Conservation (phyloP, 2,797 vertebrate genomes). For the Epinephelus malabaricus region DNA sequence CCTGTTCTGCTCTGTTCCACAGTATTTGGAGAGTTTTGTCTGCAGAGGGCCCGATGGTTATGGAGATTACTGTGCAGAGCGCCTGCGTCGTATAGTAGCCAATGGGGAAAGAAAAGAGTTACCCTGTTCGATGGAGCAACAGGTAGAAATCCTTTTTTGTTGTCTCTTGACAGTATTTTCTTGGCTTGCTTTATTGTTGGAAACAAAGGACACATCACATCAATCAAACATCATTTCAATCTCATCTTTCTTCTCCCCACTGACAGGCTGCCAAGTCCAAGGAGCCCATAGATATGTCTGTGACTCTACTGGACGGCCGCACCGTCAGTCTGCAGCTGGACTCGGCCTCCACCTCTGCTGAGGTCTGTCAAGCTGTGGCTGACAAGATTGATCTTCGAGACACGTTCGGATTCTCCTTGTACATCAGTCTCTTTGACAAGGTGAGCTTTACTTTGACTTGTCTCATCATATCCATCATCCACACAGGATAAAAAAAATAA, state of each 20-base stretch:
- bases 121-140: constrained; percentile 92
- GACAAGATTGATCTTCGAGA: constrained; percentile 86
- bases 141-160: constrained; percentile 82
- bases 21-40: constrained; percentile 93
- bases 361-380: constrained; percentile 89
- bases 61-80: constrained; percentile 87
- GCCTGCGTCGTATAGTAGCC: constrained; percentile 86
- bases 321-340: constrained; percentile 87
- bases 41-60: constrained; percentile 84
- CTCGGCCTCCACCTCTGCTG: constrained; percentile 91
- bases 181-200: background rate
- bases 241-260: background rate
- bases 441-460: constrained; percentile 71
- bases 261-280: constrained; percentile 91
- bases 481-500: no score
- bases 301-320: constrained; percentile 87
- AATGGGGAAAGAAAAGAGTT: constrained; percentile 92
- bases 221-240: background rate
- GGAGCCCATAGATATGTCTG: constrained; percentile 84
- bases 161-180: background rate
- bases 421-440: constrained; percentile 92
- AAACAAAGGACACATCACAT: background rate
- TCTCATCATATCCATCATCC: background rate
- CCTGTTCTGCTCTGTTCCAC: constrained; percentile 7
- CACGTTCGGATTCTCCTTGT: constrained; percentile 93